A percentile compares a stretch with the other conserved stretches of the same genome.
These are phyloP conservation scores for Limnodromus scolopaceus DNA, from an alignment of 2,797 vertebrate genomes.

Conservation along the genomic window DNA sequence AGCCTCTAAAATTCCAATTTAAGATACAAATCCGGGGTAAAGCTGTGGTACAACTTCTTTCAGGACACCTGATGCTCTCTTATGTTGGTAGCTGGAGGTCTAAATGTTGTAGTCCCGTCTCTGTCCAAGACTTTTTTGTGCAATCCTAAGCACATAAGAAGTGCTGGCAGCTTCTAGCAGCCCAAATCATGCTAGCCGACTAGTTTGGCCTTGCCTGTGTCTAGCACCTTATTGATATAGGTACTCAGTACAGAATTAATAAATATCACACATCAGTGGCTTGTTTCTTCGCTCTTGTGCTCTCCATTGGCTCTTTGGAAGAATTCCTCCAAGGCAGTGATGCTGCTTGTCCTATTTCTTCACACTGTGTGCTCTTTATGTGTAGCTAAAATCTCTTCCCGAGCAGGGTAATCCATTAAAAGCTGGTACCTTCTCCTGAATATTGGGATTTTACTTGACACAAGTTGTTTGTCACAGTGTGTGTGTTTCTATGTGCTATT, in stretches of 20 bases:
- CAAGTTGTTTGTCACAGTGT: neutral
- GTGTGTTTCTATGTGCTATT: rapidly evolving
- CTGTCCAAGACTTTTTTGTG: neutral
- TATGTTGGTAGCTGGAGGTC: neutral
- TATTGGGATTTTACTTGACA: neutral
- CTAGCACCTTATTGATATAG: neutral
- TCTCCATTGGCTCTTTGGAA: neutral
- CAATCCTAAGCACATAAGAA: neutral
- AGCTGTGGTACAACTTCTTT: neutral
- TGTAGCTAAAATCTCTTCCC: neutral
- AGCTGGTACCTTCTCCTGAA: neutral
- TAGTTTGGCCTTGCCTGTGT: neutral
- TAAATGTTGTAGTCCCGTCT: neutral
- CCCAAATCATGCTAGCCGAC: too few relatives aligned
- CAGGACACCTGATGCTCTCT: neutral
- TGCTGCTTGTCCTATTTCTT: neutral
- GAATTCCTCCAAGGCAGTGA: neutral
- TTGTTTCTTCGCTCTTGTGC: neutral
- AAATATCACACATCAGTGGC: neutral
- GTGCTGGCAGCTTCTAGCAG: neutral
- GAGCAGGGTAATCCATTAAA: neutral
- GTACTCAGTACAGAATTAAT: neutral
- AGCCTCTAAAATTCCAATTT: neutral
- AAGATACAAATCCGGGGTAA: neutral
- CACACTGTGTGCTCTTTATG: neutral